A percentile compares a stretch with the other conserved stretches of the same genome.
These are phyloP conservation scores for Bombus ignitus DNA, from an alignment of 1,140 invertebrate species.

Conservation along the genomic window DNA sequence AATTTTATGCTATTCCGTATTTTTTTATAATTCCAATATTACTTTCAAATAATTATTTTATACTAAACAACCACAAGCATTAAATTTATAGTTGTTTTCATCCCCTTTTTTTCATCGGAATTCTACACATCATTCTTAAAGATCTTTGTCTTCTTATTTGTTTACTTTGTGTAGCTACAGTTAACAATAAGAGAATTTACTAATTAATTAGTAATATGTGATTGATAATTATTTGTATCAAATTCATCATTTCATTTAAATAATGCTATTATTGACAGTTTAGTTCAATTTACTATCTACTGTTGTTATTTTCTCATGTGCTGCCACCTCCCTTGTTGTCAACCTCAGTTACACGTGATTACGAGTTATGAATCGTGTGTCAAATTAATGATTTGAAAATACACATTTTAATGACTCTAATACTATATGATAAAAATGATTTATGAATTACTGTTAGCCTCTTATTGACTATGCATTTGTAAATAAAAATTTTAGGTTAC, in stretches of 20 bases:
- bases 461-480: neutral
- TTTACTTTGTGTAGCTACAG: neutral
- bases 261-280: conserved; percentile 65
- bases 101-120: conserved; percentile 18
- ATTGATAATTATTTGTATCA: neutral
- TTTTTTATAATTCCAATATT: neutral
- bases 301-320: conserved; percentile 70
- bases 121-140: neutral
- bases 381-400: conserved; percentile 18
- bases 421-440: neutral
- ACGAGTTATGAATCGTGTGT: conserved; percentile 55
- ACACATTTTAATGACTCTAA: neutral
- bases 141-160: conserved; percentile 1
- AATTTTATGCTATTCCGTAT: neutral
- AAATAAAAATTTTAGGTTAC: neutral
- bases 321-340: conserved; percentile 67
- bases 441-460: neutral
- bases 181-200: neutral
- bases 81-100: conserved; percentile 31
- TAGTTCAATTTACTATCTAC: conserved; percentile 51
- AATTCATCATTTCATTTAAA: conserved; percentile 13
- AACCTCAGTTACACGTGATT: conserved; percentile 70
- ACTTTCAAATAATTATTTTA: no score
- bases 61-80: neutral
- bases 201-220: neutral